phyloP scores from a whole-genome alignment of 1,140 invertebrate genomes.

The Pemphigus obesinymphae region DNA sequence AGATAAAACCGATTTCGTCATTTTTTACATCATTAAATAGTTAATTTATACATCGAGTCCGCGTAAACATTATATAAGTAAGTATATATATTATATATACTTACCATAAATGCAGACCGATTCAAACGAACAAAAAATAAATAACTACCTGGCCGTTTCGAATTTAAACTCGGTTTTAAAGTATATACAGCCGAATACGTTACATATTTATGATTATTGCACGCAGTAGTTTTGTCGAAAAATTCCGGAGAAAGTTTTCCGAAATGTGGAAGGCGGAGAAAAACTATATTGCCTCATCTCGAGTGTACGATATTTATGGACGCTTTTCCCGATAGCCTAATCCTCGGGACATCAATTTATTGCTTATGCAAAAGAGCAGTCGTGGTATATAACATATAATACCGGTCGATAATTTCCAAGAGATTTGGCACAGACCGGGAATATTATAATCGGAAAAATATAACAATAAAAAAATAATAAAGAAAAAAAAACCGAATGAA shows the following conservation, averaged over 20 bases:
- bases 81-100: too few relatives aligned
- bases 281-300: conserved; percentile 17
- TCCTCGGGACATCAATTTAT: conserved; percentile 35
- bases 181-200: not conserved
- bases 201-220: not conserved
- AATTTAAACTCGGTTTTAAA: not conserved
- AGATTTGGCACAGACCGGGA: conserved; percentile 39
- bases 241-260: not conserved
- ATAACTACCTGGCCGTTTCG: too few relatives aligned
- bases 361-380: conserved; percentile 27
- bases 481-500: conserved; percentile 1
- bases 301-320: conserved; percentile 36
- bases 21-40: not conserved
- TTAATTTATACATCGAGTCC: not conserved
- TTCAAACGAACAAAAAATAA: not conserved
- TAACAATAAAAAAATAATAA: conserved; percentile 28
- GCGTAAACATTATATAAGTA: too few relatives aligned
- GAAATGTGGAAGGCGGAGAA: not conserved
- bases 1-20: not conserved
- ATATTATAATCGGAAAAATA: conserved; percentile 39
- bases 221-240: not conserved
- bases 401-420: conserved; percentile 36
- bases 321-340: conserved; percentile 39
- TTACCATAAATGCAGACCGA: not conserved
- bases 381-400: not conserved